Conservation (phyloP, 1,140 invertebrate species). For the Colletes gigas region DNA sequence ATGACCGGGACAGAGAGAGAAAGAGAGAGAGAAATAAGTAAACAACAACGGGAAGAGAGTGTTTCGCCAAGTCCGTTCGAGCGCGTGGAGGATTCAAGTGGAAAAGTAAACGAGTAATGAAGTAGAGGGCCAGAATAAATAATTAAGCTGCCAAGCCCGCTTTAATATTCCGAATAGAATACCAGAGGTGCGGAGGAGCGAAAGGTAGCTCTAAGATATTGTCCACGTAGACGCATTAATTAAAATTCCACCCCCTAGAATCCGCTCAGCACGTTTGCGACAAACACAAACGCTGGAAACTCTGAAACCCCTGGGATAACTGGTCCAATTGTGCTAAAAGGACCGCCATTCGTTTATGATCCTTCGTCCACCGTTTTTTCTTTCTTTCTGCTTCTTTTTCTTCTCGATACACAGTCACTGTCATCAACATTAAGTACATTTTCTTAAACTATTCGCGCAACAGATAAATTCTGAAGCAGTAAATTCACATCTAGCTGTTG, state of each 20-base stretch:
- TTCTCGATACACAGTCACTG: too few species aligned
- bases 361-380: neutral
- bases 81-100: neutral
- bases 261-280: neutral
- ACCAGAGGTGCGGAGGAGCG: neutral
- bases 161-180: conserved; percentile 32
- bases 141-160: conserved; percentile 7
- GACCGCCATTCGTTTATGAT: conserved; percentile 2
- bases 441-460: too few species aligned
- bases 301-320: conserved; percentile 10
- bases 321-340: conserved; percentile 32
- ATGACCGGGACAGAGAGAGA: neutral
- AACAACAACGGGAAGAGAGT: neutral
- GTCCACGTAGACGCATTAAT: conserved; percentile 42
- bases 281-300: neutral
- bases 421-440: too few species aligned
- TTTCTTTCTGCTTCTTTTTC: neutral
- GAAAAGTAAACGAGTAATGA: neutral
- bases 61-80: neutral
- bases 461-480: too few species aligned
- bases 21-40: neutral
- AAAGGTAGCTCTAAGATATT: conserved; percentile 24
- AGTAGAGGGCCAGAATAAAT: conserved; percentile 7
- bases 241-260: conserved; percentile 28
- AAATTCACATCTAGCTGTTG: too few species aligned